Base-by-base conservation (phyloP, 2,888 invertebrate species). In the Sinohyriopsis cumingii region DNA sequence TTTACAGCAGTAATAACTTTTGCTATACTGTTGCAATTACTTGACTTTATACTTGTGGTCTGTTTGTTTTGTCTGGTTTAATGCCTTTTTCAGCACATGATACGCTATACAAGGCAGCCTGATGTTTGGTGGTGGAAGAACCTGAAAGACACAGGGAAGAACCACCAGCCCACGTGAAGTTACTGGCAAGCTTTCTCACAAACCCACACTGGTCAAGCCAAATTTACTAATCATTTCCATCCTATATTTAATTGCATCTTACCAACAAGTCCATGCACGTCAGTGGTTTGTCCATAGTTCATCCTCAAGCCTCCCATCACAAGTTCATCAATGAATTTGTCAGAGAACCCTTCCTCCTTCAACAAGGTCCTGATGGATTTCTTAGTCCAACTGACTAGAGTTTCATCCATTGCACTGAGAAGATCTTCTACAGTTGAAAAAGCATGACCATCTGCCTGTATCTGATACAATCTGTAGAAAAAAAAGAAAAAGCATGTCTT, bases 221-320 rank as follows among this genome's bases (percentile, higher is more conserved):
- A 45, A 45, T 45, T 45, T 45, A 15, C 20, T 25, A 61, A 61
- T 9, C 19, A 25, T 61, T 25, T 25, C 2, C 3, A 5, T 15
- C 19, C 22, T 61, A 20, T 22, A n/a, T 61, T 25, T 20, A 61
- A 61, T 28, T 61, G 28, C 55, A 54, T 75, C 89, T 84, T 87
- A 91, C 93, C 93, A 45, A 92, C 92, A 87, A 92, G 91, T n/a
- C 91, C 90, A 69, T 92, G 93, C 20, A 92, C 89, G 71, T 90
- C 84, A 1, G 90, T 89, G 28, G 90, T 90, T 86, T 94, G 93
- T 7, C 93, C 93, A 83, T 93, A 94, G 88, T 93, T 93, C 0
- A 91, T 91, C 69, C 92, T 89, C 65, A 92, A 85, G 18, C 92
- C 91, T 0, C 92, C 91, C 75, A 90, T 86, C 4, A 92, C 92